These are phyloP conservation scores for Cuniculus paca DNA, from an alignment of 2,797 vertebrate genomes.

Conservation along the genomic window DNA sequence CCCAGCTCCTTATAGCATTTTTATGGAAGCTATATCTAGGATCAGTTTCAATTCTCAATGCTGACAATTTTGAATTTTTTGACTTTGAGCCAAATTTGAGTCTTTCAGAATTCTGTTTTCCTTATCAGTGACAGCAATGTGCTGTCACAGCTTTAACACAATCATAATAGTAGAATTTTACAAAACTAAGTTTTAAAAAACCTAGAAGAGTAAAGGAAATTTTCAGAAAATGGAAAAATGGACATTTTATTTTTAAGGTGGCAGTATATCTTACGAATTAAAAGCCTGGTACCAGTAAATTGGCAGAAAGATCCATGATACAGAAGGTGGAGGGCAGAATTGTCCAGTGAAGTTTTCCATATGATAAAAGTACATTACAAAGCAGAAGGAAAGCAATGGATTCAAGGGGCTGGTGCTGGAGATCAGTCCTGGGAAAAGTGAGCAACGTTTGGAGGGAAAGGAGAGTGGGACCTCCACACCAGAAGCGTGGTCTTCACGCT, in stretches of 20 bases:
- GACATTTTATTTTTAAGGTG: neutral
- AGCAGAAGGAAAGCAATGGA: neutral
- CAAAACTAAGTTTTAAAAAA: neutral
- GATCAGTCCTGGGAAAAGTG: neutral
- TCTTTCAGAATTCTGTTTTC: neutral
- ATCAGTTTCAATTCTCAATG: neutral
- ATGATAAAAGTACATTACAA: neutral
- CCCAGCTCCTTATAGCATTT: neutral
- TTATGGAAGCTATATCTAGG: too few relatives aligned
- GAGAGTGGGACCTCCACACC: neutral
- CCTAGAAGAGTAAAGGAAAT: neutral
- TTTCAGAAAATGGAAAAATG: neutral
- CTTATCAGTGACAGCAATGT: neutral
- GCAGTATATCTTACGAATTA: neutral
- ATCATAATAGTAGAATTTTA: neutral
- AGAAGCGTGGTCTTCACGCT: neutral
- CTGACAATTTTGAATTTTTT: neutral
- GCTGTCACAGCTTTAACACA: neutral
- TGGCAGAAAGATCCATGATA: neutral
- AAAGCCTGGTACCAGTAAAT: neutral
- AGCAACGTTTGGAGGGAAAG: neutral
- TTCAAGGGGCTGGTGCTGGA: neutral
- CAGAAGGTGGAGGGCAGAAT: neutral
- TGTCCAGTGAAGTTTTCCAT: neutral
- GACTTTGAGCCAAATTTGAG: neutral